Evolutionary conservation across 2,113 vertebrate genomes (phyloP), one percentile per base, ranked within the genome.

Genomic region (Eulemur macaco): DNA sequence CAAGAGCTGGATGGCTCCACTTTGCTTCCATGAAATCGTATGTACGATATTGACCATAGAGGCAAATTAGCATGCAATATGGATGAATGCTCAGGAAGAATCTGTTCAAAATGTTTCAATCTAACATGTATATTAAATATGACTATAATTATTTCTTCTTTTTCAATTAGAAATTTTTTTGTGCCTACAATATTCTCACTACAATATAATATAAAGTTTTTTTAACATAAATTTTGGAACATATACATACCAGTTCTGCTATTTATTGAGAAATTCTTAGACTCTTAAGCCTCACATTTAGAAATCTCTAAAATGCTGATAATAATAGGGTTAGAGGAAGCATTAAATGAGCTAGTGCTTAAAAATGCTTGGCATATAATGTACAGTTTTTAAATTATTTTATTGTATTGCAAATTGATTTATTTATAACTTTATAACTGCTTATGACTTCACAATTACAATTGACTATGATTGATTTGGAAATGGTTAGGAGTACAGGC

Each of bases 181-280:
- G 9, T 45, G 5, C 9, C 37, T 47, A 42, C 0, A 8, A 1
- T 45, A 42, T 31, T 89, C 18, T 83, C 18, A 54, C 17, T 87
- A 45, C 10, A 25, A 73, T 60, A 11, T 45, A 83, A 73, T 34
- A 37, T 34, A 83, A 63, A 64, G 17, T n/a, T 45, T 91, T 50
- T 52, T 64, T 66, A 92, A 60, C 25, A 39, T 11, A 23, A 20
- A 45, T 18, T 37, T 50, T 84, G 71, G 45, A 84, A 31, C 39
- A 23, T 25, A 66, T 10, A 58, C 10, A 64, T 71, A 45, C 20
- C 31, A n/a, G 18, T 14, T 78, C 66, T 82, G 66, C 34, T 63
- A 27, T 66, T 95, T 76, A 56, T 29, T 86, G 50, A 82, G 54
- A 88, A 86, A 86, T 92, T 66, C 27, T 89, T 89, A 37, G 82